Evolutionary conservation across 2,888 invertebrate species (phyloP).

Genomic region (Thysanoteuthis rhombus): DNA sequence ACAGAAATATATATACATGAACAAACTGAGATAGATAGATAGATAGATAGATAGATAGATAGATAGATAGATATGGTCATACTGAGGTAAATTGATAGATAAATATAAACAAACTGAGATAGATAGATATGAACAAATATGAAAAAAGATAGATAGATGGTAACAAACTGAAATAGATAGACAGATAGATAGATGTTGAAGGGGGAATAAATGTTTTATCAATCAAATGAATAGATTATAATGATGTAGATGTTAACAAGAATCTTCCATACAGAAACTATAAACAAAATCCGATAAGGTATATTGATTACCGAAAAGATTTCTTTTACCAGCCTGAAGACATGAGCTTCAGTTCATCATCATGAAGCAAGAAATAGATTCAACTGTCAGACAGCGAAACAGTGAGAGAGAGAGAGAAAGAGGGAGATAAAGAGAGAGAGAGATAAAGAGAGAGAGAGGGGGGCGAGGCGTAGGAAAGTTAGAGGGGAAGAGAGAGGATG

Average conservation of each 20-base stretch:
- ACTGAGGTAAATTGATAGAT: no score
- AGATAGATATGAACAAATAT: no score
- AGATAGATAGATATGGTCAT: slow-evolving; percentile 23
- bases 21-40: no score
- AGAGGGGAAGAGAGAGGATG: no score
- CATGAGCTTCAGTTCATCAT: not conserved
- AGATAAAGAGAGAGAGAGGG: not conserved
- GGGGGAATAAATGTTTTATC: not conserved
- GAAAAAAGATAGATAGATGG: no score
- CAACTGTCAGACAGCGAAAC: not conserved
- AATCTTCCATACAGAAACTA: not conserved
- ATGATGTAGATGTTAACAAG: not conserved
- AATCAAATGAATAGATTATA: not conserved
- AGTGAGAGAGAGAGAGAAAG: not conserved
- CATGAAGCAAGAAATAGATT: not conserved
- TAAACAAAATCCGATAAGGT: not conserved
- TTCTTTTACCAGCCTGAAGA: not conserved
- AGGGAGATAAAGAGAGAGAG: not conserved
- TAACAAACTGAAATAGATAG: no score
- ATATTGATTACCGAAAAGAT: not conserved
- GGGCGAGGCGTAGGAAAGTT: no score
- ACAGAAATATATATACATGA: not conserved
- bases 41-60: slow-evolving; percentile 20
- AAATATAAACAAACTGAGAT: no score
- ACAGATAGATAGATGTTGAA: not conserved